Percentiles rank a stretch among this genome's conserved stretches.
Conservation (phyloP, 1,140 invertebrate species). For the Nasonia longicornis region DNA sequence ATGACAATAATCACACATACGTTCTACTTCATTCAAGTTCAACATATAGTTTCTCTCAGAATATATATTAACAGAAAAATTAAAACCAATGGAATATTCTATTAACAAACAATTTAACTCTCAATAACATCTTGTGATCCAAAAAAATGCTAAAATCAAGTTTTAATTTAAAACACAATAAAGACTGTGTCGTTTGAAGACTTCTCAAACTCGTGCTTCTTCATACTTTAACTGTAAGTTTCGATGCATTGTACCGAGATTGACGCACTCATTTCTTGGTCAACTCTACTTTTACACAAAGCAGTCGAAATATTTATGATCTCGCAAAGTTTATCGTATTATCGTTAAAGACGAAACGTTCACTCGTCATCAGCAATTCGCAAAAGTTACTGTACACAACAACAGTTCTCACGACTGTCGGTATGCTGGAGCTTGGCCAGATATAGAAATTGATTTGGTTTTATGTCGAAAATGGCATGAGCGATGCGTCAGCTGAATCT, state of each 20-base stretch:
- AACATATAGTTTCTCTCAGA: constrained; percentile 4
- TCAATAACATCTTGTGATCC: constrained; percentile 19
- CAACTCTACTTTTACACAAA: not conserved
- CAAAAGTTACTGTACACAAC: constrained; percentile 39
- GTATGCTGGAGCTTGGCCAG: constrained; percentile 27
- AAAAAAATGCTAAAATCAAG: constrained; percentile 36
- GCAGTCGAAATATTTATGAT: constrained; percentile 18
- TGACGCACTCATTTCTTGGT: constrained; percentile 1
- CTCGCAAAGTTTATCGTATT: not conserved
- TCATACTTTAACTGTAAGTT: constrained; percentile 31
- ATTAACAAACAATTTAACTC: constrained; percentile 20
- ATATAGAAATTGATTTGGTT: constrained; percentile 26
- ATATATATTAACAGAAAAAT: constrained; percentile 21
- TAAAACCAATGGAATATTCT: constrained; percentile 36
- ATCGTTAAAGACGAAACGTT: constrained; percentile 23
- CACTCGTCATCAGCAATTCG: constrained; percentile 14
- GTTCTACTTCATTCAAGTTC: constrained; percentile 31
- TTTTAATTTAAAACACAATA: constrained; percentile 42
- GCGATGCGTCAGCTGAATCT: constrained; percentile 20
- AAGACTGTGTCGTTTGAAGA: constrained; percentile 34
- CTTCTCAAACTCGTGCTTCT: constrained; percentile 39
- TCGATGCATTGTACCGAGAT: constrained; percentile 36
- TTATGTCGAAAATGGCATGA: constrained; percentile 26
- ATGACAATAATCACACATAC: constrained; percentile 37
- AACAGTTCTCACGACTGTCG: constrained; percentile 32